phyloP scores from a whole-genome alignment of 1,140 invertebrate species.

The Cryptotermes secundus region DNA sequence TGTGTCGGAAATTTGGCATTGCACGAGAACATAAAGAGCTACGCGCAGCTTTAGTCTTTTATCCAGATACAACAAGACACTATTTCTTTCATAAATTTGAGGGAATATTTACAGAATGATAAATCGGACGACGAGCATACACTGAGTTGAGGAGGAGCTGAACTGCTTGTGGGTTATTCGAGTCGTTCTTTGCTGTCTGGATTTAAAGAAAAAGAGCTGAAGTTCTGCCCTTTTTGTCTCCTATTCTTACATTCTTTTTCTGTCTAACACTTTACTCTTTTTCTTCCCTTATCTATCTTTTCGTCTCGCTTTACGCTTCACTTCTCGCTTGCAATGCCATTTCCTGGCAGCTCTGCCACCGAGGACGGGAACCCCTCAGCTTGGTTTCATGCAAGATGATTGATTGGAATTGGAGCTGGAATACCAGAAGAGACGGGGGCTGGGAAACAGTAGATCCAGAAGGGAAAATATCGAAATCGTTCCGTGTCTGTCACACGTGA shows the following conservation, averaged over 20 bases:
- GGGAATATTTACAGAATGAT: neutral
- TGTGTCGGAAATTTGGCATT: no score
- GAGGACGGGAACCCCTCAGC: neutral
- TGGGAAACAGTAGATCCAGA: no score
- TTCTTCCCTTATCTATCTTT: constrained; percentile 5
- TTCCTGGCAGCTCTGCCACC: neutral
- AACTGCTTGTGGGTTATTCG: neutral
- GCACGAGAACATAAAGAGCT: no score
- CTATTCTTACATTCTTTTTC: neutral
- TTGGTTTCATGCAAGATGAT: neutral
- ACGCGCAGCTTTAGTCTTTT: no score
- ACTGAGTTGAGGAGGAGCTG: neutral
- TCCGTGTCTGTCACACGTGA: neutral
- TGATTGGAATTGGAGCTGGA: constrained; percentile 10
- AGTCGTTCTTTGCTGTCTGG: neutral
- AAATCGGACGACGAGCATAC: neutral
- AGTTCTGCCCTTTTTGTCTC: neutral
- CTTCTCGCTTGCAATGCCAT: neutral
- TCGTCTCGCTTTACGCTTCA: constrained; percentile 5
- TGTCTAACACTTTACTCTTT: neutral
- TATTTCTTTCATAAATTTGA: neutral
- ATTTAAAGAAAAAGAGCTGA: neutral
- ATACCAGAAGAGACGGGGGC: neutral
- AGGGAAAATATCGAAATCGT: neutral
- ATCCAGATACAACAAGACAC: no score